Evolutionary conservation across 2,113 vertebrate species (phyloP), one percentile per base, ranked within the genome.

Genomic region (Herpetotheres cachinnans): DNA sequence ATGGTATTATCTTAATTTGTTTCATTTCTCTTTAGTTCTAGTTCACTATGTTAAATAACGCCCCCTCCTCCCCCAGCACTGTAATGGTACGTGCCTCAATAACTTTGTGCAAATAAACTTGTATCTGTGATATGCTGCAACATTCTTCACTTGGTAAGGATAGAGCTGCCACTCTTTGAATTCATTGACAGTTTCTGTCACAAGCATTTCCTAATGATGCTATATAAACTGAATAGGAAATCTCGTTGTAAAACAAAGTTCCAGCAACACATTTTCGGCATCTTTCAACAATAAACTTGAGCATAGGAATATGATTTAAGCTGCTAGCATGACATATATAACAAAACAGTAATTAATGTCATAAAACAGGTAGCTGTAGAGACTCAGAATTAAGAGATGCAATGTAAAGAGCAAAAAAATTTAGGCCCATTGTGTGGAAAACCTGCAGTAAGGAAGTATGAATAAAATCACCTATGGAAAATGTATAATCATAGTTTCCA

Each of bases 391-490:
- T 66, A 83, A 66, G 42, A 78, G 26, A n/a, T 12, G 12, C 4
- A 63, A 66, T 47, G 47, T 7, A 9, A 86, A 86, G 8, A 90
- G 17, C 13, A 93, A 86, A 62, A 71, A n/a, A 71, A 62, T 21
- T 76, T 56, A 89, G 84, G 44, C 3, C 27, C 49, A 63, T 78
- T 74, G 56, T 70, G 58, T 55, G 22, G 56, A 90, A 90, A 93
- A 62, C 10, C 10, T 79, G 36, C 40, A 63, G 44, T 82, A 73
- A 80, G 86, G 46, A 94, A 90, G 26, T 58, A 58, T 2, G 1
- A 91, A 94, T 93, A 94, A 97, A 95, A 87, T 79, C 3, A 82
- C 65, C 62, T 32, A 77, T 54, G 70, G 40, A 82, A 96, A 97
- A 93, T 30, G 7, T 59, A 83, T 30, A 88, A 32, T 77, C 24